A percentile compares a stretch with the other conserved stretches of the same genome.
Evolutionary conservation across 2,888 invertebrate genomes (phyloP).

Genomic region (Aleiodes testaceus): DNA sequence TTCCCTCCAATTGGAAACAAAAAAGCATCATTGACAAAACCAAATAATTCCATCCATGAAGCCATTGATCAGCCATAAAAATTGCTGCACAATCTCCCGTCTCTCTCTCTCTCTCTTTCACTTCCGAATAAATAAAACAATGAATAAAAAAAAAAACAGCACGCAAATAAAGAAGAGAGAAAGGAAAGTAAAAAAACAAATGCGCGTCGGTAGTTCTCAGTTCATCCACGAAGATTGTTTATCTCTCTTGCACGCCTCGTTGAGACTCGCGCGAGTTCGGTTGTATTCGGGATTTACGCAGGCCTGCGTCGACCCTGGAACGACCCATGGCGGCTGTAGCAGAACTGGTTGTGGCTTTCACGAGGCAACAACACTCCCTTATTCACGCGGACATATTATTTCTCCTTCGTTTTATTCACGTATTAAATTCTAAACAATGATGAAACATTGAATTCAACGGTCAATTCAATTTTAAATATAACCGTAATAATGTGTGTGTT

Average conservation of each 20-base stretch:
- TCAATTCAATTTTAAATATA: conserved; percentile 1
- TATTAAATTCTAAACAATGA: conserved; percentile 13
- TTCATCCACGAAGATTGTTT: conserved; percentile 14
- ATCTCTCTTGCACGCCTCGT: conserved; percentile 42
- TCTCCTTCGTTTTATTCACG: conserved; percentile 17
- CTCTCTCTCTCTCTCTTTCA: conserved; percentile 5
- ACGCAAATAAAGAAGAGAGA: conserved; percentile 27
- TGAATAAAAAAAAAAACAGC: neutral
- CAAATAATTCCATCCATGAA: neutral
- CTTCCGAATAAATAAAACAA: neutral
- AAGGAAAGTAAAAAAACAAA: neutral
- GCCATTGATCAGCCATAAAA: conserved; percentile 22
- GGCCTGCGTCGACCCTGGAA: conserved; percentile 63
- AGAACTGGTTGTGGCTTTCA: conserved; percentile 68
- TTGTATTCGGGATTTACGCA: conserved; percentile 51
- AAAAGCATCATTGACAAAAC: no score
- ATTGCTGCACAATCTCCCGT: conserved; percentile 4
- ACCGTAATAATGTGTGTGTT: neutral
- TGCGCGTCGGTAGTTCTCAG: conserved; percentile 29
- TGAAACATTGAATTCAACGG: neutral
- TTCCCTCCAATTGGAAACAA: no score
- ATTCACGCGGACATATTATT: conserved; percentile 20
- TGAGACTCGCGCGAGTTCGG: conserved; percentile 55
- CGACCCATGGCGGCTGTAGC: conserved; percentile 68
- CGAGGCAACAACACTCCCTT: conserved; percentile 60